phyloP scores from a whole-genome alignment of 1,140 invertebrate genomes.

The Ceratoteleas bidentatus region DNA sequence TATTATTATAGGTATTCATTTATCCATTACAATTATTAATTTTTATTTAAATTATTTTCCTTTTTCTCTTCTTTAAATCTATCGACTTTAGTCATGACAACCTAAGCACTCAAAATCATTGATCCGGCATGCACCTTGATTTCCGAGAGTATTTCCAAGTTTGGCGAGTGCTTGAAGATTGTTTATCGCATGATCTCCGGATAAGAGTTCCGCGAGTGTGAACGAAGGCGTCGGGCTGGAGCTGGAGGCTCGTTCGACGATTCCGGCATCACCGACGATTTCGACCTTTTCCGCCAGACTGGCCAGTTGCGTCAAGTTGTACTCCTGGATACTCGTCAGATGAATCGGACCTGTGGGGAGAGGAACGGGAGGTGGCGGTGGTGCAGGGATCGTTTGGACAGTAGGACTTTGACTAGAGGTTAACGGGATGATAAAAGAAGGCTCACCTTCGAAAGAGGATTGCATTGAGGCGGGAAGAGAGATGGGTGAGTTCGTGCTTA shows the following conservation, averaged over 20 bases:
- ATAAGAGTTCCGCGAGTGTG: conserved; percentile 87
- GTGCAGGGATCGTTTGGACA: conserved; percentile 68
- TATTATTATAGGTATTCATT: too few species aligned
- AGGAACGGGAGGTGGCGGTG: conserved; percentile 76
- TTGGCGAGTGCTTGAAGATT: conserved; percentile 94
- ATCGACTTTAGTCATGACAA: too few species aligned
- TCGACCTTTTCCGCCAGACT: conserved; percentile 87
- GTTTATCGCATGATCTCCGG: conserved; percentile 90
- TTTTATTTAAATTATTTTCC: too few species aligned
- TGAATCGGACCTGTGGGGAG: conserved; percentile 80
- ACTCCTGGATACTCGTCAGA: conserved; percentile 89
- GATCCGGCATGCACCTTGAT: too few species aligned
- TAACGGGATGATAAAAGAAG: conserved; percentile 76
- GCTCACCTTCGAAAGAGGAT: conserved; percentile 88
- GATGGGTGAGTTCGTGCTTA: conserved; percentile 84
- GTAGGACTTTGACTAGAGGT: conserved; percentile 80
- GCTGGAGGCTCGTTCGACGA: conserved; percentile 82
- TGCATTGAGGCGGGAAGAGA: conserved; percentile 86
- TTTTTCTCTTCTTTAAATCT: too few species aligned
- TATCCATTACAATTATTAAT: too few species aligned
- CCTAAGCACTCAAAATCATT: too few species aligned
- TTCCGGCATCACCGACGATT: conserved; percentile 75
- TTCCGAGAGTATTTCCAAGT: conserved; percentile 85
- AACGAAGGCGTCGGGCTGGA: conserved; percentile 86
- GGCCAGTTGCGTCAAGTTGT: conserved; percentile 90